phyloP scores from a whole-genome alignment of 35 echinoderm and acorn worm genomes.

The Ophioderma brevispina region DNA sequence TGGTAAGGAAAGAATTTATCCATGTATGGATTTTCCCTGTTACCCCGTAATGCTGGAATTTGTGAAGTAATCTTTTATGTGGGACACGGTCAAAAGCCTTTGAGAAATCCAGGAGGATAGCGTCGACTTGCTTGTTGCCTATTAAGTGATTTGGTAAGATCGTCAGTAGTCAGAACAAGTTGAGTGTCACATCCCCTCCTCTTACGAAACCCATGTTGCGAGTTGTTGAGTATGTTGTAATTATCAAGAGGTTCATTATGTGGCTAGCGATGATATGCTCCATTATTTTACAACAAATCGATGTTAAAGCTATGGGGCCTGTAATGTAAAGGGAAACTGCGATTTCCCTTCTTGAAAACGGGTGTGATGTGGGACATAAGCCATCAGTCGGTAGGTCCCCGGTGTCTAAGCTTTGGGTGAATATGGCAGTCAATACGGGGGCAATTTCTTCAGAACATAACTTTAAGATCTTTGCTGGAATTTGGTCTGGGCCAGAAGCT shows the following conservation, averaged over 20 bases:
- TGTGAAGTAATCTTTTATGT: not conserved
- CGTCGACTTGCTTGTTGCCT: not conserved
- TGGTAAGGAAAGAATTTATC: constrained; percentile 18
- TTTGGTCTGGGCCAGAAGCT: not conserved
- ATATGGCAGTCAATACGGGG: not conserved
- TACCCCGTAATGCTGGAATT: not conserved
- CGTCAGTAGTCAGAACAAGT: not conserved
- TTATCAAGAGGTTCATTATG: not conserved
- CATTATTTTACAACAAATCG: not conserved
- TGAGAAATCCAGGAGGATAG: not conserved
- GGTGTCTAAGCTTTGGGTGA: not conserved
- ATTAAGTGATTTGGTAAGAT: not conserved
- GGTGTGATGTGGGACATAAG: not conserved
- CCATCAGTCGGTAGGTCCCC: not conserved
- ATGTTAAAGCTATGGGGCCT: not conserved
- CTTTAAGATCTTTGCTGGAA: not conserved
- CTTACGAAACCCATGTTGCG: not conserved
- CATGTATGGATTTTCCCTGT: not conserved
- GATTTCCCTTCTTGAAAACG: not conserved
- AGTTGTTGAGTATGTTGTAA: not conserved
- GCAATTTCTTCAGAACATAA: not conserved
- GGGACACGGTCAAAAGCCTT: not conserved
- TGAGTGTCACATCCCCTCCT: not conserved
- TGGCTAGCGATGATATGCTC: not conserved
- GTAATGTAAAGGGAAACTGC: not conserved